phyloP scores from a whole-genome alignment of 2,888 invertebrate species.

The Lagria hirta region DNA sequence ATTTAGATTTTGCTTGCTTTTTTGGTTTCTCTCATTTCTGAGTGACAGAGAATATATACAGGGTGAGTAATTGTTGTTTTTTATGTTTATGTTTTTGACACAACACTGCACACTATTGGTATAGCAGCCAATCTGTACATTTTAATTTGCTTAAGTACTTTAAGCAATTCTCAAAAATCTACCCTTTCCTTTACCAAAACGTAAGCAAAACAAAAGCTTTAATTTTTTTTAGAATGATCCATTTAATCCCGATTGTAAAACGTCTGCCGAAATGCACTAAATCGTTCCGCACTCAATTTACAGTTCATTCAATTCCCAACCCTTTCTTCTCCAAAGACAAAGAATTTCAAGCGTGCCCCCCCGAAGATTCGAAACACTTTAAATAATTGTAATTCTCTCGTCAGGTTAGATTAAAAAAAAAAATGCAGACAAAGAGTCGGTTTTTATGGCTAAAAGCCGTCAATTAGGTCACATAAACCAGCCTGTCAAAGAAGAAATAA shows the following conservation, averaged over 20 bases:
- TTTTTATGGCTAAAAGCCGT: conserved; percentile 7
- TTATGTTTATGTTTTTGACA: not conserved
- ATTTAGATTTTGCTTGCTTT: too few species aligned
- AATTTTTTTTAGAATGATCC: conserved; percentile 23
- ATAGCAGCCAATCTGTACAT: too few species aligned
- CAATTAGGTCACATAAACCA: conserved; percentile 24
- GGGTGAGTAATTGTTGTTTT: not conserved
- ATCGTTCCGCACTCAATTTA: conserved; percentile 39
- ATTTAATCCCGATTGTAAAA: conserved; percentile 32
- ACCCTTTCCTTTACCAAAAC: conserved; percentile 13
- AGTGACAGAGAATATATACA: too few species aligned
- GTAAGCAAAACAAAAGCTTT: conserved; percentile 5
- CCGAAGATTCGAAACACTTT: conserved; percentile 47
- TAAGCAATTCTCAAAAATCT: too few species aligned
- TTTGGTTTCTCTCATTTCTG: too few species aligned
- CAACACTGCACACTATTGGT: not conserved
- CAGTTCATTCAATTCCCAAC: conserved; percentile 47
- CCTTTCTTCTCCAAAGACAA: conserved; percentile 45
- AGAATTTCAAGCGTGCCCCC: conserved; percentile 46
- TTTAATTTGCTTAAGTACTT: too few species aligned
- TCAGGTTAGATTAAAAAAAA: conserved; percentile 15
- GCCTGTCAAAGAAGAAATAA: conserved; percentile 25
- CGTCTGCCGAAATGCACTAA: conserved; percentile 29
- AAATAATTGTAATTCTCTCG: conserved; percentile 45
- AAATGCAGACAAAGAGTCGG: conserved; percentile 2